Evolutionary conservation across 1,140 invertebrate species (phyloP), one percentile per base, ranked within the genome.

Genomic region (Macrosteles quadrilineatus): DNA sequence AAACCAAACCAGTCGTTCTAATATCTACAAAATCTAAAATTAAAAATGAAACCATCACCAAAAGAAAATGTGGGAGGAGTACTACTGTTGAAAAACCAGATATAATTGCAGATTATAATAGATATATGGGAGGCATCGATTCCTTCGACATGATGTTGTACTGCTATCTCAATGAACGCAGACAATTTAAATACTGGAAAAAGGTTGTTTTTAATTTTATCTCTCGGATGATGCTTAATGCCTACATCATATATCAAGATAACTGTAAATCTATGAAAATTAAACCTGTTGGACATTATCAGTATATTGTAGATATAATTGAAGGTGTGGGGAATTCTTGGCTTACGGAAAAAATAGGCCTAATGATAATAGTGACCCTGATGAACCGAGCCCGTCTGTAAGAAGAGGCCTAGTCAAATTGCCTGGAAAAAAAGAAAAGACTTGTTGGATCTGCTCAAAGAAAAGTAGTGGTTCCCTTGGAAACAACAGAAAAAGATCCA

Each of bases 71-170:
- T 6, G 57, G 45, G n/a, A 64, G 23, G 23, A 40, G 14, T 32
- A 62, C 23, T 70, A 65, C 23, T 40, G 43, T 11, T 0, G 21
- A 30, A 47, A 45, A 50, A 47, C 68, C 68, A 47, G 23, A 27
- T 19, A 30, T 63, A 11, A 70, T 70, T 63, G 23, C 3, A 6
- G 23, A 70, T 21, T 74, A 70, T 30, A 74, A 74, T 67, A 30
- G 40, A 29, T 73, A 69, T 50, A 73, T 74, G 72, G 72, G 70
- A 19, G 73, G 70, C 23, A 67, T 71, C 19, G 72, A 73, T 47
- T 47, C 21, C 3, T 50, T 50, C 4, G n/a, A 50, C n/a, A 17
- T 50, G 47, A 50, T 50, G 47, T n/a, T 50, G n/a, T 21, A 50
- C n/a, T 50, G 21, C n/a, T 50, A 50, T n/a, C n/a, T 50, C n/a